Base-by-base conservation (phyloP, 2,797 vertebrate species). In the Chrysocyon brachyurus region DNA sequence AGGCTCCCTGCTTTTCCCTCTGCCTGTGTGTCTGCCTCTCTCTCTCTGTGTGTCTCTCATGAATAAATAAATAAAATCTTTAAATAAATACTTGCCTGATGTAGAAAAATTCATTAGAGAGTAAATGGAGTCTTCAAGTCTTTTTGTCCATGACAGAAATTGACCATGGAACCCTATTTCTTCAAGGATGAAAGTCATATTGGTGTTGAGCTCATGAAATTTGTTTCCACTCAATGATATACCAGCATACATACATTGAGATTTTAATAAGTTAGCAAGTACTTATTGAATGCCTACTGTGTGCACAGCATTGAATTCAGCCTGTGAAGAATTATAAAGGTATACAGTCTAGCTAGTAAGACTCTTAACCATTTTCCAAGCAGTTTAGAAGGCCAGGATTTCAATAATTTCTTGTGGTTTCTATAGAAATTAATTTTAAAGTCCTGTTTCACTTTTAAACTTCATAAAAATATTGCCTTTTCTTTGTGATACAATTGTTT, bases 101-200 rank as follows among this genome's bases (percentile, higher is more conserved):
- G 73, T 86, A 4, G 2, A 85, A 54, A 81, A 94, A 72, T 40
- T 93, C 22, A 64, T 33, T 91, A 96, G 77, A 33, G 49, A 72
- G 22, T 83, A 91, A 63, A 88, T 11, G 56, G n/a, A 56, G 5
- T 24, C 70, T 52, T 83, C 3, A 36, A 86, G 24, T 89, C 28
- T 68, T 26, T 84, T 91, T 96, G 40, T 59, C 64, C 63, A 81
- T 56, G 75, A 56, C 7, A 56, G 66, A 92, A 79, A 75, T 40
- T 84, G 57, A 94, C 24, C 40, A 94, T 57, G 70, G 68, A 87
- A 92, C 31, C 28, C 85, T 77, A 84, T 83, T 85, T 94, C 72
- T 87, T 87, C 40, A 26, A 63, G 85, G n/a, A n/a, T 54, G 33
- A 87, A 88, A 95, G 24, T 49, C 5, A 89, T 22, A 56, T n/a